Base-by-base conservation (phyloP, 2,888 invertebrate species). In the Lathronympha strigana region DNA sequence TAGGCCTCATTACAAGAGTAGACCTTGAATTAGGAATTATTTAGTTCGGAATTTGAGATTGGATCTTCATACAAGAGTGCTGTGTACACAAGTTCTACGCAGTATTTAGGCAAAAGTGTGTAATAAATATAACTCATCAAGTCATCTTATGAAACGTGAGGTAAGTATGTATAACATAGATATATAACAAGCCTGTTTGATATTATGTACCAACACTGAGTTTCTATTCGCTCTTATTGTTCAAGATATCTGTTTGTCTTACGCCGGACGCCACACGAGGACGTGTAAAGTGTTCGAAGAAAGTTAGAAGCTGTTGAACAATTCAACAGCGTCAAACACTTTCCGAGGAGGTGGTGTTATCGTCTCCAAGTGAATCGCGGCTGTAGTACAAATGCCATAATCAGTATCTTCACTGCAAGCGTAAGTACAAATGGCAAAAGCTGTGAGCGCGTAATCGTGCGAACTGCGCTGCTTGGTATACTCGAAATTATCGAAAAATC, bases 321-420 rank as follows among this genome's bases (percentile, higher is more conserved):
- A 19, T 63, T 47, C 73, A 74, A 78, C 75, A 77, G 76, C 75
- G 79, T 77, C 77, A 74, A 76, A 76, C 77, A 80, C 82, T 86
- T 83, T 83, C 84, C 84, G 74, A 80, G 77, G 72, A 83, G 80
- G 81, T 85, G 77, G 77, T 67, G 68, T 71, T 68, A 70, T 68
- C 61, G 61, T 67, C 67, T 67, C 53, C 67, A 53, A 75, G 75
- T 73, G 73, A 70, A 73, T 75, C 73, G 74, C 73, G 81, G 13
- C 28, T 17, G 11, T 17, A 17, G 43, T 31, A 19, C 8, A 28
- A 6, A 28, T 43, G 23, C 15, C 15, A n/a, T 28, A 25, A 15
- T 43, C 55, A 55, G 55, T 55, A 55, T 28, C 8, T 40, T 6
- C 15, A 55, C 40, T 28, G 17, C 13, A 38, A 4, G 5, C 40